A percentile compares a stretch with the other conserved stretches of the same genome.
Evolutionary conservation across 2,797 vertebrate genomes (phyloP).

Genomic region (Aldrovandia affinis): DNA sequence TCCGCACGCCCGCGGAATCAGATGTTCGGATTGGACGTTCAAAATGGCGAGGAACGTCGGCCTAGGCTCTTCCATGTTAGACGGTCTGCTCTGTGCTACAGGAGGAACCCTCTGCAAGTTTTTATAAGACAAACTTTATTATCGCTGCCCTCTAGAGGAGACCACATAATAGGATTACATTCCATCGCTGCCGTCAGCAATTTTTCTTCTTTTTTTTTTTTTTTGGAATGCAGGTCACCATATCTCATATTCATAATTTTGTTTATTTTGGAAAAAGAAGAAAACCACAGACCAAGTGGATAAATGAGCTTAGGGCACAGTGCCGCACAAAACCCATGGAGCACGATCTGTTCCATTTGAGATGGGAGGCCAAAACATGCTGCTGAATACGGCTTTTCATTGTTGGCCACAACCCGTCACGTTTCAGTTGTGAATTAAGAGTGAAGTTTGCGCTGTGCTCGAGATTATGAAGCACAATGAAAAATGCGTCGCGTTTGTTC

Average conservation of each 20-base stretch:
- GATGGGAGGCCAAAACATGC: constrained; percentile 55
- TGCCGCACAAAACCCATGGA: background rate
- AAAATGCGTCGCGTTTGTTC: background rate
- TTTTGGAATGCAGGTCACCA: constrained; percentile 23
- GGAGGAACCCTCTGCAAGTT: constrained; percentile 14
- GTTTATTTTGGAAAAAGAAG: background rate
- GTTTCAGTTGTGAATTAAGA: background rate
- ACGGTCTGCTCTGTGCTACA: background rate
- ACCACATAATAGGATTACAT: constrained; percentile 35
- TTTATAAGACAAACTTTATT: constrained; percentile 36
- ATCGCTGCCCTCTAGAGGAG: constrained; percentile 28
- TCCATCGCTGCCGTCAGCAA: constrained; percentile 30
- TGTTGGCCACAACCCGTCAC: constrained; percentile 8
- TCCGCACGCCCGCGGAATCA: background rate
- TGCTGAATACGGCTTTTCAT: constrained; percentile 51
- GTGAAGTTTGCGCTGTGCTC: background rate
- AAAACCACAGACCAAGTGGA: background rate
- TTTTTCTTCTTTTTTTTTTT: constrained; percentile 16
- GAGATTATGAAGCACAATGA: background rate
- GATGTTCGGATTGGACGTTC: too few species aligned
- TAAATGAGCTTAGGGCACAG: background rate
- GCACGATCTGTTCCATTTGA: constrained; percentile 44
- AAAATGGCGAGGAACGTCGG: background rate
- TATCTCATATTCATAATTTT: constrained; percentile 31
- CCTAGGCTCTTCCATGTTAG: background rate